Evolutionary conservation across 2,797 vertebrate genomes (phyloP), one percentile per base, ranked within the genome.

Genomic region (Bovichtus diacanthus): DNA sequence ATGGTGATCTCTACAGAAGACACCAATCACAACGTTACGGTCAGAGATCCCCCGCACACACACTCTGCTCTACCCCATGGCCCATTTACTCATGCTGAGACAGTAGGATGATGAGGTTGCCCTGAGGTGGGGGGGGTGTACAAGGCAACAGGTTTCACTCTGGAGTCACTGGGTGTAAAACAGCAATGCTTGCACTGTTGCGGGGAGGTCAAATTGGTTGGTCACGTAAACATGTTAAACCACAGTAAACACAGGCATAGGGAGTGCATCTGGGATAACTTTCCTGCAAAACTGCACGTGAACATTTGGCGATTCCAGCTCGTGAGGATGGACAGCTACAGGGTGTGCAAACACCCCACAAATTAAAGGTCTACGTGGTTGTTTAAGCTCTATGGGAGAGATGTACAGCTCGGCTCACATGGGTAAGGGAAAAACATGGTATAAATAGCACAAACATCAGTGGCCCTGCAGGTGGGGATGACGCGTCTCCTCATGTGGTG

Each of bases 1-100:
- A 97, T 94, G 95, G 97, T 97, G 95, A 97, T 96, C 95, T 97
- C 96, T 97, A 96, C 68, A 96, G 95, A 96, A 94, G 93, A 96
- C 93, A 96, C 95, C 95, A 96, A 96, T 92, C 92, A 95, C 91
- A 90, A 54, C 71, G 74, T 89, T 92, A 93, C 83, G 85, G 90
- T 93, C 93, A 94, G 85, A 93, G 87, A 91, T 83, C 87, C 90
- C 82, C 68, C 76, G 39, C 88, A 88, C 87, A 88, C 87, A 90
- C 88, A 87, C 88, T 70, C 87, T 59, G 77, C 77, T 80, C 90
- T 78, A 82, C 84, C 87, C 83, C 85, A 90, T 80, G 81, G 84
- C 85, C 85, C 87, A 90, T 82, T 90, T 87, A 88, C 83, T 90
- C 89, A 91, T 90, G 87, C 87, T 90, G 82, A 90, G 74, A 87